Conservation (phyloP, 2,113 vertebrate genomes). For the Orthonyx spaldingii region DNA sequence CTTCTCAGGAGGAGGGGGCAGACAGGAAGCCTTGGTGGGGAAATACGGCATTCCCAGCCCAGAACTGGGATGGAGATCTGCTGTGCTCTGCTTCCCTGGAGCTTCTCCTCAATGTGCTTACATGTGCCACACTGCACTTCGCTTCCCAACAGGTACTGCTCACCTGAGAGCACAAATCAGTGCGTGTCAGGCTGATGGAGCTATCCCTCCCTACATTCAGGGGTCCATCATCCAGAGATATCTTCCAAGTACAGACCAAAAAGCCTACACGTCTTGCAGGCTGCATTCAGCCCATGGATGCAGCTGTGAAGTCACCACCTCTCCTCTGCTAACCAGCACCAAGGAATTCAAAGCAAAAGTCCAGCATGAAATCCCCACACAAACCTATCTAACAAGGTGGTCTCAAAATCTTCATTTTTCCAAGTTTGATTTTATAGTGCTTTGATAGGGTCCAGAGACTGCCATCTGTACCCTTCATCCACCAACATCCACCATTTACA, state of each 20-base stretch:
- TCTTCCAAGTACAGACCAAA: background rate
- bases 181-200: fast-evolving
- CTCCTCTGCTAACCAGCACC: background rate
- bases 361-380: background rate
- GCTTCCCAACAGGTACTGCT: background rate
- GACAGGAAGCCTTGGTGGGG: background rate
- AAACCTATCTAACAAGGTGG: background rate
- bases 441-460: background rate
- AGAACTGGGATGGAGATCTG: fast-evolving
- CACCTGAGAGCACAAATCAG: background rate
- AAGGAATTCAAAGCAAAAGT: background rate
- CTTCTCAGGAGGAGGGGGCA: background rate
- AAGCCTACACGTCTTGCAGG: background rate
- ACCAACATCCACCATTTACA: background rate
- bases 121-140: background rate
- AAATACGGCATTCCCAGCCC: fast-evolving
- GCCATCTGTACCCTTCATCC: background rate
- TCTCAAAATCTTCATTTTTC: background rate
- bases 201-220: background rate
- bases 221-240: background rate
- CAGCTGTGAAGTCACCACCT: background rate
- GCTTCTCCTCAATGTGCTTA: background rate
- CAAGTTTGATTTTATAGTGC: background rate
- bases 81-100: fast-evolving
- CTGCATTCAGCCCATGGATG: background rate